Evolutionary conservation across 2,888 invertebrate species (phyloP), one percentile per base, ranked within the genome.

Genomic region (Phyllotreta cruciferae): DNA sequence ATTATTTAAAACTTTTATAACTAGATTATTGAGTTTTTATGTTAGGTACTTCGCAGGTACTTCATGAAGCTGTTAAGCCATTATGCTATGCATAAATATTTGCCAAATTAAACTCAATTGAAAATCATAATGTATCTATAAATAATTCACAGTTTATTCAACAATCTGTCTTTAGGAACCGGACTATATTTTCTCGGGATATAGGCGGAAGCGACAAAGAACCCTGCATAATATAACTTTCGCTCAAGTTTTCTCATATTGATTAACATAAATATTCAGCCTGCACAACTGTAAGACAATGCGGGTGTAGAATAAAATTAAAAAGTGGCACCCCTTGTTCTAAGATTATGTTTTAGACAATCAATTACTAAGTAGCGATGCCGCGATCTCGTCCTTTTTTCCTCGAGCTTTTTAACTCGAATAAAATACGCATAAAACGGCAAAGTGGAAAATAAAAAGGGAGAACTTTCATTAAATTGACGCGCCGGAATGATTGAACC

Each of bases 221-320:
- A 68, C 69, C 71, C 70, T 71, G 69, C 70, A 70, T 74, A 72
- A 70, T 72, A 73, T 71, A 71, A 73, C 72, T 75, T 73, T 69
- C 69, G 66, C 72, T 70, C 69, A 73, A 74, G 70, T 73, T 73
- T 74, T 69, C 66, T 73, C 69, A 71, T 74, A 74, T 73, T 76
- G 73, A 76, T 75, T 74, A 75, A 74, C 74, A 76, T 76, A 75
- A 76, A 75, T 74, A 74, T 75, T 71, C 73, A 66, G 69, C 70
- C 66, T 69, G 68, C 56, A 56, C 52, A 56, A 60, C 39, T 47
- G 56, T 56, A 44, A 56, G 58, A 58, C 62, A 58, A 64, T 60
- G 64, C 62, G 62, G 63, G 53, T 58, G 41, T 65, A 61, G 64
- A 55, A 54, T 58, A 56, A 64, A 65, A 67, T 67, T 65, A 65